These are phyloP conservation scores for Spheniscus mendiculus DNA, from an alignment of 2,113 vertebrate species.

Conservation along the genomic window DNA sequence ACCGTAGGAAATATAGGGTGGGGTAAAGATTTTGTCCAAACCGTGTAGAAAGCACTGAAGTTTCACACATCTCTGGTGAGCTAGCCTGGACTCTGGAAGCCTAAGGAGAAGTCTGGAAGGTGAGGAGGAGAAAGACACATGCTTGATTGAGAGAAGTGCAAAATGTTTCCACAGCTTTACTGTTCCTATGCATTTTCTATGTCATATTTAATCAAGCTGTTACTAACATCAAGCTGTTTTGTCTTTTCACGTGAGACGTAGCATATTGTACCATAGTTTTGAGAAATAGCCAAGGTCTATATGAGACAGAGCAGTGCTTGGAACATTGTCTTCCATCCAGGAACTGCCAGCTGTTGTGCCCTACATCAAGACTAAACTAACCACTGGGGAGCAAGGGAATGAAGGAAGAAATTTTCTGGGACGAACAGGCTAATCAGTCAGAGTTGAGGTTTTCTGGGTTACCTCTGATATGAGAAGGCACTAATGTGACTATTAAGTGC, in stretches of 20 bases:
- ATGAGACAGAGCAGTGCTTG: neutral
- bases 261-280: neutral
- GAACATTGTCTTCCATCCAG: neutral
- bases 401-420: conserved; percentile 24
- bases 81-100: neutral
- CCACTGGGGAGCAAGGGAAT: neutral
- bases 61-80: neutral
- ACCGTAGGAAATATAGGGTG: neutral
- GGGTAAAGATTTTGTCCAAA: neutral
- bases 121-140: neutral
- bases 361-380: neutral
- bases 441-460: conserved; percentile 48
- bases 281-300: neutral
- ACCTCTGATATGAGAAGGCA: neutral
- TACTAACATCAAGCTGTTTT: neutral
- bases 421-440: neutral
- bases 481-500: neutral
- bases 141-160: neutral
- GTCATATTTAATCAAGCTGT: neutral
- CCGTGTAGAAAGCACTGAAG: neutral
- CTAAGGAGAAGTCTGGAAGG: neutral
- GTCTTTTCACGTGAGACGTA: neutral
- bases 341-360: neutral
- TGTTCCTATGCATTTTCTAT: neutral
- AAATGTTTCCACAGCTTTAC: neutral